Percentiles rank a stretch among this genome's conserved stretches.
Conservation (phyloP, 2,797 vertebrate species). For the Adelosebastes latens region DNA sequence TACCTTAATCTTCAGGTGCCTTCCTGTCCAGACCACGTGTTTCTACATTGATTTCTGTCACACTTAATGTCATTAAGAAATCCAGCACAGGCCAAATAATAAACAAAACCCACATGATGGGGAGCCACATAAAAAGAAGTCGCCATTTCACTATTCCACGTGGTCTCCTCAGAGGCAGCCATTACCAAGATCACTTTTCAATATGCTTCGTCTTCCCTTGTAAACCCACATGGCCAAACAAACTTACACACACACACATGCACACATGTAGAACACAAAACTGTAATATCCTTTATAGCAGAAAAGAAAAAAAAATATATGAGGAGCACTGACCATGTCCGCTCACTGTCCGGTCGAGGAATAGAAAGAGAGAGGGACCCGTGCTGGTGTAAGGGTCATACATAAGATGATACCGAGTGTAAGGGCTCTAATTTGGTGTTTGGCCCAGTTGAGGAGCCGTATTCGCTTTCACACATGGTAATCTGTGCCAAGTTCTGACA, state of each 20-base stretch:
- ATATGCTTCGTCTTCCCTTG: neutral
- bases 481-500: slow-evolving; percentile 68
- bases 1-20: neutral
- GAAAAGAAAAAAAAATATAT: slow-evolving; percentile 43
- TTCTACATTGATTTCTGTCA: neutral
- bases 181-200: slow-evolving; percentile 19
- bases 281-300: neutral
- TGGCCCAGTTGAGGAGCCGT: slow-evolving; percentile 77
- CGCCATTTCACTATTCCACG: slow-evolving; percentile 1
- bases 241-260: slow-evolving; percentile 10
- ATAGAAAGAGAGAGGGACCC: slow-evolving; percentile 74
- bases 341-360: slow-evolving; percentile 50
- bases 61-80: neutral
- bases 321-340: slow-evolving; percentile 87
- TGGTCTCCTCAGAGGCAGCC: slow-evolving; percentile 9
- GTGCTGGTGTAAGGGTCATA: slow-evolving; percentile 71
- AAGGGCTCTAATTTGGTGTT: slow-evolving; percentile 90
- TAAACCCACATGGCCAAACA: neutral
- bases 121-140: neutral
- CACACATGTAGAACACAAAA: neutral
- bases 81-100: neutral
- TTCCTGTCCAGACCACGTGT: neutral
- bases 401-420: slow-evolving; percentile 77
- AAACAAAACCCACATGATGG: neutral
- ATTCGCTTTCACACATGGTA: slow-evolving; percentile 78